Conservation (phyloP, 2,797 vertebrate species). For the Rhynchonycteris naso region DNA sequence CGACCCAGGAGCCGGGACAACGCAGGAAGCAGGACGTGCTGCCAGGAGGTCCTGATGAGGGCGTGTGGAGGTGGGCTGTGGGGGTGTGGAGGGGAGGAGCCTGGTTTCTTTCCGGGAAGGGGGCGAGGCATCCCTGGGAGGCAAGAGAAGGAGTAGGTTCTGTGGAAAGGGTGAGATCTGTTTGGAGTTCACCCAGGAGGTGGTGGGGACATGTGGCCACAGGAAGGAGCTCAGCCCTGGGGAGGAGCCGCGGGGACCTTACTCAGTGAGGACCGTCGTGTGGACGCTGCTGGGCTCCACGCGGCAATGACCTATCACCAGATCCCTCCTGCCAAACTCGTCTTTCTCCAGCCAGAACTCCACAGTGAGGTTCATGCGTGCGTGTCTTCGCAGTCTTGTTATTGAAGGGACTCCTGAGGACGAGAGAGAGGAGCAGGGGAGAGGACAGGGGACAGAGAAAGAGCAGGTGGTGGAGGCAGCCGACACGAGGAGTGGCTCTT, state of each 20-base stretch:
- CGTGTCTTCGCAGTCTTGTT: background rate
- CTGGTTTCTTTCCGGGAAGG: background rate
- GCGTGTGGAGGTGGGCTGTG: background rate
- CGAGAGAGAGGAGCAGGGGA: background rate
- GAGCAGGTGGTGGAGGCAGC: background rate
- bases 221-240: background rate
- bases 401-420: slow-evolving; percentile 65
- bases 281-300: slow-evolving; percentile 38
- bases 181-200: background rate
- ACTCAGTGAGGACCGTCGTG: slow-evolving; percentile 4
- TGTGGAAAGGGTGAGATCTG: background rate
- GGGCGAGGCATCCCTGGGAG: background rate
- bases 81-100: background rate
- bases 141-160: background rate
- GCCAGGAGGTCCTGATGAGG: background rate
- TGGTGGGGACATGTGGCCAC: too few relatives aligned
- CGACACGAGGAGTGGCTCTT: background rate
- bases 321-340: slow-evolving; percentile 66
- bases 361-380: background rate
- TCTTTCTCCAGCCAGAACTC: slow-evolving; percentile 75
- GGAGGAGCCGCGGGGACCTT: background rate
- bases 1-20: background rate
- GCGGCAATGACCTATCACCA: slow-evolving; percentile 56
- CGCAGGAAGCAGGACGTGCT: too few relatives aligned
- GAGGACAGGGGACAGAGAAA: background rate